A percentile compares a stretch with the other conserved stretches of the same genome.
Evolutionary conservation across 1,140 invertebrate species (phyloP).

Genomic region (roundworm (Caenorhabditis elegans)): WBcel235 BX284604.4:9695501-9696000

Average conservation of each 20-base stretch:
- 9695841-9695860: conserved; percentile 57
- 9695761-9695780: conserved; percentile 59
- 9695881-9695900: conserved; percentile 61
- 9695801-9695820: conserved; percentile 24
- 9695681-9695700: conserved; percentile 57
- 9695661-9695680: conserved; percentile 47
- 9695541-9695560: too few relatives aligned
- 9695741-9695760: conserved; percentile 60
- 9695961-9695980: conserved; percentile 63
- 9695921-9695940: conserved; percentile 60
- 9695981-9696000: conserved; percentile 28
- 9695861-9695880: conserved; percentile 60
- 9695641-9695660: conserved; percentile 55
- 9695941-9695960: conserved; percentile 52
- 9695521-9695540: too few relatives aligned
- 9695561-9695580: too few relatives aligned
- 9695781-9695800: too few relatives aligned
- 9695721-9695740: conserved; percentile 63
- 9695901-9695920: conserved; percentile 58
- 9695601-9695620: conserved; percentile 22
- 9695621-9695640: conserved; percentile 46
- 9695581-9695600: neutral
- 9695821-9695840: conserved; percentile 54
- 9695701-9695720: conserved; percentile 63
- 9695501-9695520: too few relatives aligned